phyloP scores from a whole-genome alignment of 2,888 invertebrate genomes.

The Stenichneumon culpator region DNA sequence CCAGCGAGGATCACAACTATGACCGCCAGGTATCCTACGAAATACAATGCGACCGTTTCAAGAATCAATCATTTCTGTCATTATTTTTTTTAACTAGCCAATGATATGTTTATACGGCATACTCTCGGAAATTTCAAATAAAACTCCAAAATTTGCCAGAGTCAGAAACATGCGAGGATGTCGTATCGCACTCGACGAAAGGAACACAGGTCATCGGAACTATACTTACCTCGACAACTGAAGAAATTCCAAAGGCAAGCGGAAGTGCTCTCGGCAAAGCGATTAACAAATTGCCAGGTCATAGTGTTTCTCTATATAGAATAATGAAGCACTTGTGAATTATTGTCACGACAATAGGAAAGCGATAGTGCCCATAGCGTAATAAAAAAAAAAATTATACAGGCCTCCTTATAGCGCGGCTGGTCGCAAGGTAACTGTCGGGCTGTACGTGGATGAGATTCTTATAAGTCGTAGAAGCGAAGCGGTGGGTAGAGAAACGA shows the following conservation, averaged over 20 bases:
- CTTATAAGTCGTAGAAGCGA: constrained; percentile 55
- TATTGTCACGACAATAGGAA: not conserved
- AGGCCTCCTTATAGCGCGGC: constrained; percentile 21
- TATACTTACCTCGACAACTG: constrained; percentile 43
- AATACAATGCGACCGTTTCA: not conserved
- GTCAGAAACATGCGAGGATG: too few species aligned
- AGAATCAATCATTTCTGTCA: too few species aligned
- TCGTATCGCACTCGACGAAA: too few species aligned
- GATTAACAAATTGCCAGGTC: constrained; percentile 45
- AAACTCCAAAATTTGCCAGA: too few species aligned
- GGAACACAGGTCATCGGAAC: too few species aligned
- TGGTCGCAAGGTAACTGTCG: constrained; percentile 56
- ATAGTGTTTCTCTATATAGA: constrained; percentile 25
- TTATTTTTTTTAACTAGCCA: too few species aligned
- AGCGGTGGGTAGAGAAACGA: constrained; percentile 19
- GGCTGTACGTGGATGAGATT: constrained; percentile 42
- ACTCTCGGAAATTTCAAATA: too few species aligned
- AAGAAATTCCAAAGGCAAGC: constrained; percentile 38
- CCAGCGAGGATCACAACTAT: constrained; percentile 24
- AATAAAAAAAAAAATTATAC: not conserved
- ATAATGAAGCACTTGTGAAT: constrained; percentile 8
- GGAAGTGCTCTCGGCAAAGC: constrained; percentile 29
- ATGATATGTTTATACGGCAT: too few species aligned
- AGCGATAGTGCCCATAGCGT: constrained; percentile 3
- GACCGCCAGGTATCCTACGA: constrained; percentile 36